Conservation (phyloP, 2,888 invertebrate species). For the Erebia epiphron region DNA sequence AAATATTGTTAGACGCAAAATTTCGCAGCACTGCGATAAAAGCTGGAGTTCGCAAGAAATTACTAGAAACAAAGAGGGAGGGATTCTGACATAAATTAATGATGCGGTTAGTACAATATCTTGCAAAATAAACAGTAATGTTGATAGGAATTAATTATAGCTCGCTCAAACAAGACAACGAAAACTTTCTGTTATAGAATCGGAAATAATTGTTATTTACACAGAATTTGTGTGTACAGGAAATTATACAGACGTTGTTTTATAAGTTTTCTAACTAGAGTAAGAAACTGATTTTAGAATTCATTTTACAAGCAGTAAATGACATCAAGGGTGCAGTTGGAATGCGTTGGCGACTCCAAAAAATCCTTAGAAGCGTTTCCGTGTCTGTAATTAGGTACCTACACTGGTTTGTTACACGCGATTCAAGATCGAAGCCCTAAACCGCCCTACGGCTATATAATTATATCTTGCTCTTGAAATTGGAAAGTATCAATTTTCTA, state of each 20-base stretch:
- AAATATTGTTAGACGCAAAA: conserved; percentile 9
- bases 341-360: conserved; percentile 2
- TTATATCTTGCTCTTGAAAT: conserved; percentile 14
- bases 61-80: conserved; percentile 29
- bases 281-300: too few relatives aligned
- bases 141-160: conserved; percentile 19
- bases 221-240: background rate
- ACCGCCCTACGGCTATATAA: conserved; percentile 15
- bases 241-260: too few relatives aligned
- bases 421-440: conserved; percentile 15
- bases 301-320: too few relatives aligned
- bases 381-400: conserved; percentile 3
- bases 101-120: conserved; percentile 32
- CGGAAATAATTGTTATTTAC: background rate
- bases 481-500: conserved; percentile 4
- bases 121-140: conserved; percentile 24
- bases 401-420: conserved; percentile 1
- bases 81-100: conserved; percentile 38
- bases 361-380: conserved; percentile 9
- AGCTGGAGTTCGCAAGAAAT: conserved; percentile 27
- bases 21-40: conserved; percentile 27
- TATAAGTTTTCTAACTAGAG: too few relatives aligned
- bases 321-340: background rate
- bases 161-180: conserved; percentile 3
- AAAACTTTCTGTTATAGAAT: conserved; percentile 6